Evolutionary conservation across 2,797 vertebrate species (phyloP), one percentile per base, ranked within the genome.

Genomic region (Crocodylus rhombifer): DNA sequence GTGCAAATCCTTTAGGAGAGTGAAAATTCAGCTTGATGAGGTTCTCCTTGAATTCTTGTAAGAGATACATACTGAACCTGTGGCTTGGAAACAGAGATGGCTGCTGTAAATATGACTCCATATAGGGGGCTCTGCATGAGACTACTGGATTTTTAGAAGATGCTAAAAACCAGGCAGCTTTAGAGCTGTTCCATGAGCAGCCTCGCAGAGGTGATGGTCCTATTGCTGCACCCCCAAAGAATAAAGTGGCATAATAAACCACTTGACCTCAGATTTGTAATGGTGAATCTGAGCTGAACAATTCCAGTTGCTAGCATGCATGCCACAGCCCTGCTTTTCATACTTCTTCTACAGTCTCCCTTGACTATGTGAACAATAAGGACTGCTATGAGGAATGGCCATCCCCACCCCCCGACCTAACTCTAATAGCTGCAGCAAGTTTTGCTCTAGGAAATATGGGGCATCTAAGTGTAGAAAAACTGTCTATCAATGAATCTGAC

Each of bases 11-110:
- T 81, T 62, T 9, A 36, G 16, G 73, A 63, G 78, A 63, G 14
- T 3, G 42, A 51, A 42, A 51, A 51, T 71, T 42, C 23, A 23
- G 65, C 79, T 3, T 57, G 80, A 28, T 86, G 87, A 90, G 84
- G 77, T 79, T 85, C 91, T 82, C 65, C 83, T 89, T 79, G 74
- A 93, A 71, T 89, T 94, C 92, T 80, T 88, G 85, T 89, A 73
- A 90, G 81, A 77, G 81, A 77, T 94, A 91, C 67, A 76, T 94
- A 57, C 89, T 60, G 77, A 90, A 80, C 77, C 62, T 85, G 87
- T 80, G 89, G 85, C 94, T 91, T 81, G 95, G 91, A 95, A 96
- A 91, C 96, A 97, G 88, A 95, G 95, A 96, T 94, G 92, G 80
- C 3, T 51, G 88, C 95, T 83, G 91, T 75, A 96, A 95, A 65